Conservation (phyloP, 2,113 vertebrate species). For the Cisticola juncidis region DNA sequence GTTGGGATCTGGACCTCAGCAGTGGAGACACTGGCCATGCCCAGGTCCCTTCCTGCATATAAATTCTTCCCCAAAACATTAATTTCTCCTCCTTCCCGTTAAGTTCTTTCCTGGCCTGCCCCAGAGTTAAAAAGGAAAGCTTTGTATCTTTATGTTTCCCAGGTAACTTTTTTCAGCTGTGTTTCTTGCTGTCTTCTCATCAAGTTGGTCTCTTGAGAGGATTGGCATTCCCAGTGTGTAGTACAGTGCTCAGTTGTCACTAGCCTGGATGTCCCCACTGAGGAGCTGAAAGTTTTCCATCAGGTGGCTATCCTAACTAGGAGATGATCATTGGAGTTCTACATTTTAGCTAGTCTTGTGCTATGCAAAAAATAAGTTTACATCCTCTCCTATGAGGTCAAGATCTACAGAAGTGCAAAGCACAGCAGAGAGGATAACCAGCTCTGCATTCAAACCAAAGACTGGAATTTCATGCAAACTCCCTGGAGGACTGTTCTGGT, state of each 20-base stretch:
- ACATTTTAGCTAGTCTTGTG: background rate
- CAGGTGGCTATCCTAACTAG: background rate
- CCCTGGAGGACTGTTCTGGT: background rate
- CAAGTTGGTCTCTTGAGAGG: background rate
- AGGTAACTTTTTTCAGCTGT: background rate
- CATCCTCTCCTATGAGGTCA: background rate
- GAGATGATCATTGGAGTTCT: background rate
- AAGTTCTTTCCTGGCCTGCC: background rate
- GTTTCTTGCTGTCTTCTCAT: background rate
- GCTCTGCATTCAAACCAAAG: background rate
- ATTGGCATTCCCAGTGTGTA: fast-evolving
- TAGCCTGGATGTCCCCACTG: background rate
- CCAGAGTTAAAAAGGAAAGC: background rate
- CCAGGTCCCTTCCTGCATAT: background rate
- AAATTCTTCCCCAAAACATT: background rate
- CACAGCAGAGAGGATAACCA: background rate
- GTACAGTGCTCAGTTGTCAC: background rate
- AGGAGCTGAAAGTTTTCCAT: background rate
- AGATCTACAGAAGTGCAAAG: background rate
- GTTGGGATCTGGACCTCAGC: background rate
- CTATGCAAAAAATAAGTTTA: background rate
- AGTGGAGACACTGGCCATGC: background rate
- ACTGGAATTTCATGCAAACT: background rate
- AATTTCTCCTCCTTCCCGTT: background rate
- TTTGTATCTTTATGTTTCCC: background rate